Percentiles rank a stretch among this genome's conserved stretches.
phyloP scores from a whole-genome alignment of 2,113 vertebrate genomes.

The Rynchops niger region DNA sequence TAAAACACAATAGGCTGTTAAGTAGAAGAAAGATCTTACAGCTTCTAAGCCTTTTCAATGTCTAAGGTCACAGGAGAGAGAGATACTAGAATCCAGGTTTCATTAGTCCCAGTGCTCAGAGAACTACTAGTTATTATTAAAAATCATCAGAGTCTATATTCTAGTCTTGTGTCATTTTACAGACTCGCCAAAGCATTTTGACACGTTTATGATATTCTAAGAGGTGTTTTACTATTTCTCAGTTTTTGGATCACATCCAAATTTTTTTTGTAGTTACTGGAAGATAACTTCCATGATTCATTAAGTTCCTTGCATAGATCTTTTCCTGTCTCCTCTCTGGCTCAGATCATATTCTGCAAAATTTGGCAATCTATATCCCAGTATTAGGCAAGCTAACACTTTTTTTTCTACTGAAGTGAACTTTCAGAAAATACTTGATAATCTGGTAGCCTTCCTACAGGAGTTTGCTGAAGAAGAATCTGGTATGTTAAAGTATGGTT shows the following conservation, averaged over 20 bases:
- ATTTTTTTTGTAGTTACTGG: neutral
- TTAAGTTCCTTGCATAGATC: neutral
- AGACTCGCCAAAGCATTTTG: neutral
- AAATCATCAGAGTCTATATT: neutral
- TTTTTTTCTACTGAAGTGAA: neutral
- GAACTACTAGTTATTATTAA: neutral
- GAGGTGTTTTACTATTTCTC: neutral
- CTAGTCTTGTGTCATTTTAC: neutral
- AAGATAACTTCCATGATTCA: rapidly evolving
- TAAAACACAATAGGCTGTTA: neutral
- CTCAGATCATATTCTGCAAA: neutral
- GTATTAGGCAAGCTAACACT: neutral
- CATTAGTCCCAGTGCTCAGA: neutral
- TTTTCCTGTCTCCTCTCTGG: neutral
- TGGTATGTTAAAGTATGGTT: neutral
- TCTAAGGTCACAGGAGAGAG: neutral
- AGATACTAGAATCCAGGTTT: neutral
- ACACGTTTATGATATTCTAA: neutral
- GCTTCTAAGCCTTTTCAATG: neutral
- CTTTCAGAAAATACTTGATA: neutral
- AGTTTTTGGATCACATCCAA: neutral
- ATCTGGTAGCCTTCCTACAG: neutral
- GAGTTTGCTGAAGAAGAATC: neutral
- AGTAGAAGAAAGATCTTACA: neutral
- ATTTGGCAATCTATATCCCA: neutral